Percentiles rank a stretch among this genome's conserved stretches.
phyloP scores from a whole-genome alignment of 2,797 vertebrate species.

The Cryptoblepharus egeriae region DNA sequence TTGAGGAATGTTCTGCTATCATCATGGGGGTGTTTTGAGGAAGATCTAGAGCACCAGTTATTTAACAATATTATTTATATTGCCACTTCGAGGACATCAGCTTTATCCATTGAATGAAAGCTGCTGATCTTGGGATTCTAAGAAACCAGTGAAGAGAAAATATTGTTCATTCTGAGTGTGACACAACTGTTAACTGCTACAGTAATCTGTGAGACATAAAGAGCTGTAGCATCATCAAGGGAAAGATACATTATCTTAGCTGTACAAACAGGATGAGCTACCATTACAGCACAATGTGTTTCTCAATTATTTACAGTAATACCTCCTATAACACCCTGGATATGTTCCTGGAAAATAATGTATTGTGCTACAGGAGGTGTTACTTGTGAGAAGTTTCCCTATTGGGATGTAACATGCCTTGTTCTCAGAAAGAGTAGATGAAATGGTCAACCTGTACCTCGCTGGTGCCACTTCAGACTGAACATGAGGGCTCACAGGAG shows the following conservation, averaged over 20 bases:
- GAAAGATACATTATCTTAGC: background rate
- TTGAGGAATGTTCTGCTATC: background rate
- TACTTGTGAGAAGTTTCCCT: too few relatives aligned
- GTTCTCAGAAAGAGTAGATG: too few relatives aligned
- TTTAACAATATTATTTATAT: background rate
- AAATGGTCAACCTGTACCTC: background rate
- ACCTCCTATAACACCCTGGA: too few relatives aligned
- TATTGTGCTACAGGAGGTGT: too few relatives aligned
- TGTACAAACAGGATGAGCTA: background rate
- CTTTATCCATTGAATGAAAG: background rate
- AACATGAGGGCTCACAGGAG: background rate
- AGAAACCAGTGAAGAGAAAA: background rate
- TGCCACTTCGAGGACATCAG: background rate
- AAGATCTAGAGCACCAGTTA: background rate
- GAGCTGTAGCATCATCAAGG: background rate
- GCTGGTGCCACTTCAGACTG: background rate
- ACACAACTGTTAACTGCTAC: background rate
- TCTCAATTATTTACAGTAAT: background rate
- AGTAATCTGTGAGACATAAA: background rate
- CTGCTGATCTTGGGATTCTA: background rate
- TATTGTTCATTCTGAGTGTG: background rate
- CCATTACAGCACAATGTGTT: background rate
- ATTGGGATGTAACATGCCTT: too few relatives aligned
- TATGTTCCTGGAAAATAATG: too few relatives aligned
- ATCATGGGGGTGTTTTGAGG: background rate